Evolutionary conservation across 2,113 vertebrate species (phyloP).

Genomic region (Mesitornis unicolor): DNA sequence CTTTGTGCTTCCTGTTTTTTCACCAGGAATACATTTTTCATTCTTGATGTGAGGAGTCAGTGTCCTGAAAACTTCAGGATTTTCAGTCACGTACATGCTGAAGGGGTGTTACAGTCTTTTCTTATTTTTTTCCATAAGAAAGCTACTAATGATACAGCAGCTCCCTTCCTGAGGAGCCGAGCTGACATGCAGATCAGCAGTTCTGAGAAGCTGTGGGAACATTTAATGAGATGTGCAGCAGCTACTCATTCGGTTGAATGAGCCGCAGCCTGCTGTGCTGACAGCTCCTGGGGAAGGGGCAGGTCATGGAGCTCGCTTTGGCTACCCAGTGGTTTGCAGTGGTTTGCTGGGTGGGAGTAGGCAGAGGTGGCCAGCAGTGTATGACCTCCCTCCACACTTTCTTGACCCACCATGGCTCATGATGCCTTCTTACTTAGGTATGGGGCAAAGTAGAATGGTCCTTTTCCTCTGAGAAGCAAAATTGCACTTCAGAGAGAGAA

Average conservation of each 20-base stretch:
- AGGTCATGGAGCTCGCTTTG: not conserved
- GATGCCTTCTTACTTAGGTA: not conserved
- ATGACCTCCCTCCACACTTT: not conserved
- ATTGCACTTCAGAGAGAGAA: not conserved
- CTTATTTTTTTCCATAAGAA: not conserved
- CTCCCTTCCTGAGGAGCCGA: not conserved
- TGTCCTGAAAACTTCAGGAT: not conserved
- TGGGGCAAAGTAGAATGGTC: not conserved
- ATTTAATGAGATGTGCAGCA: not conserved
- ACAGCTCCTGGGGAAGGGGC: not conserved
- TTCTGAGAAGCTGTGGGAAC: not conserved
- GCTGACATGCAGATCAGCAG: not conserved
- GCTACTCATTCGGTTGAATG: not conserved
- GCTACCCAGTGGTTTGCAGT: accelerated
- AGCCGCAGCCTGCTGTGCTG: not conserved
- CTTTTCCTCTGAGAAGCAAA: not conserved
- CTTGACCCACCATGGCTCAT: accelerated
- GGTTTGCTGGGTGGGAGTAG: not conserved
- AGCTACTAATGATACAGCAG: not conserved
- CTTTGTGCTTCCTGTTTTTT: not conserved
- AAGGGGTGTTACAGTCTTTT: not conserved
- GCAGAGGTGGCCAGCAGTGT: not conserved
- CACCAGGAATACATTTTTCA: not conserved
- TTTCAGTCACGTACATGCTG: not conserved
- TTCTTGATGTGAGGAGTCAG: not conserved